A percentile compares a stretch with the other conserved stretches of the same genome.
Conservation (phyloP, 1,140 invertebrate species). For the Diuraphis noxia region DNA sequence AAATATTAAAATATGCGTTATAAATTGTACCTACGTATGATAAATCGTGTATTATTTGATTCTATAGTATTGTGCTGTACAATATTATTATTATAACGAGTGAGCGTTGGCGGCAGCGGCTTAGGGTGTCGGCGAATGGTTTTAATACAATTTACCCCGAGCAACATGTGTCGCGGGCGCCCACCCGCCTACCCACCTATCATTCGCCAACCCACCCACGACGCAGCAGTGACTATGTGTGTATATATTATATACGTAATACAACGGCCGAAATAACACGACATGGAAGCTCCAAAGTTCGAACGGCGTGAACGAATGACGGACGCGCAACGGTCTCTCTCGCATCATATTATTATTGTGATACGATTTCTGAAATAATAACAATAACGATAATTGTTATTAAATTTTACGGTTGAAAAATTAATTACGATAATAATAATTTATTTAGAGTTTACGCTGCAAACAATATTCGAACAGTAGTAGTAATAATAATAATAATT, state of each 20-base stretch:
- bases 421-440: conserved; percentile 1
- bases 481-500: neutral
- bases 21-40: too few relatives aligned
- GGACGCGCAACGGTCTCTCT: neutral
- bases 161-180: conserved; percentile 4
- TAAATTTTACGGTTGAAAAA: neutral
- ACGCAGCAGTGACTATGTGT: neutral
- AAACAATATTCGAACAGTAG: neutral
- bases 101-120: neutral
- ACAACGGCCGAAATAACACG: neutral
- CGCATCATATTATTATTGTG: neutral
- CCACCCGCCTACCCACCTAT: too few relatives aligned
- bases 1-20: too few relatives aligned
- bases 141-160: conserved; percentile 17
- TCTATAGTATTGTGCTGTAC: neutral
- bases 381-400: conserved; percentile 15
- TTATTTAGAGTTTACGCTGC: neutral
- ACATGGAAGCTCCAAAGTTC: neutral
- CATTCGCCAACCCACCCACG: neutral
- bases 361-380: neutral
- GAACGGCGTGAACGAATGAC: neutral
- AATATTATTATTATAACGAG: neutral
- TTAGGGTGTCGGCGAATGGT: neutral
- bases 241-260: neutral
- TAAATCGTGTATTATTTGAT: neutral